Evolutionary conservation across 1,140 invertebrate genomes (phyloP).

Genomic region (Lucilia sericata): DNA sequence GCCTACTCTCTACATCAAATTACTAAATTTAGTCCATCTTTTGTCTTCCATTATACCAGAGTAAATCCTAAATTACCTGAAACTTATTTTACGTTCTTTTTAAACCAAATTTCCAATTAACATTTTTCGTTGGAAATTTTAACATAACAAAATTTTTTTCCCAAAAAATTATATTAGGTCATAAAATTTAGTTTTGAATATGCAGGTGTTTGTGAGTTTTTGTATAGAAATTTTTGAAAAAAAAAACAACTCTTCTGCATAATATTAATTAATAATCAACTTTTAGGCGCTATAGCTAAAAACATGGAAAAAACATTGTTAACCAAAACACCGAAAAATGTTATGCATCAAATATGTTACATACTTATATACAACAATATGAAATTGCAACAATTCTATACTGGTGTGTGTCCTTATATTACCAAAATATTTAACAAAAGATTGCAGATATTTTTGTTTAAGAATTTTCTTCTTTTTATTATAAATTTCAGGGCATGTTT

Average conservation of each 20-base stretch:
- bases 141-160: background rate
- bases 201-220: background rate
- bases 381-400: background rate
- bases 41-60: too few relatives aligned
- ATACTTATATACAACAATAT: background rate
- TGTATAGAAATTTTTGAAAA: background rate
- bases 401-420: background rate
- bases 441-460: background rate
- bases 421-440: background rate
- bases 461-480: background rate
- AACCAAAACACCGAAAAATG: background rate
- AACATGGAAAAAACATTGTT: background rate
- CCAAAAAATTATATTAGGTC: background rate
- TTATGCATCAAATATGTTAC: background rate
- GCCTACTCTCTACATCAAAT: too few relatives aligned
- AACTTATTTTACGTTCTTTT: too few relatives aligned
- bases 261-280: constrained; percentile 18
- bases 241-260: background rate
- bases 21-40: too few relatives aligned
- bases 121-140: background rate
- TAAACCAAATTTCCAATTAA: background rate
- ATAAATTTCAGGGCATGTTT: too few relatives aligned
- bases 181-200: background rate
- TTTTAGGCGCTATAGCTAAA: background rate
- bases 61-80: too few relatives aligned